Evolutionary conservation across 35 echinoderm and acorn worm genomes (phyloP), one percentile per base, ranked within the genome.

Genomic region (Heliocidaris erythrogramma): DNA sequence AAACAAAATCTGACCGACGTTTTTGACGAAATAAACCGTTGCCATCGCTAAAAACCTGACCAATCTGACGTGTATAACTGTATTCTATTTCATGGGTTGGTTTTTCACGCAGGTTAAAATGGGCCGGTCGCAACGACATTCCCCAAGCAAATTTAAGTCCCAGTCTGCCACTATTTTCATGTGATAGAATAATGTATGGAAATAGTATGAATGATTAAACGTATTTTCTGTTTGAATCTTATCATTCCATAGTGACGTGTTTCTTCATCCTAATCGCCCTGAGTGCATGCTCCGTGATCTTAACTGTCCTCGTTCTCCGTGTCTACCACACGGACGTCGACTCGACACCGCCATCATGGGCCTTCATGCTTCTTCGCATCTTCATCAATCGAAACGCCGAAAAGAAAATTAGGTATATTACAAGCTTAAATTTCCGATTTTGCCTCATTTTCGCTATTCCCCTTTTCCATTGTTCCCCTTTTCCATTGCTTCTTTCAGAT

Each of bases 211-310:
- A 27, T 21, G 65, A n/a, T 42, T 42, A 42, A 42, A 42, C n/a
- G 65, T 17, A 78, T 18, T 78, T 71, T 78, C 27, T 78, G 65
- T 78, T 56, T 56, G 52, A 14, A 10, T 78, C 65, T 78, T 78
- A 27, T 78, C 9, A 17, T 35, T 27, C 6, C 47, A 89, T 13
- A 89, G 87, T 89, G 31, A 89, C 11, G 31, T 89, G 87, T 48
- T 89, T 32, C 87, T 89, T 89, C 87, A 32, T 89, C 17, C 17
- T 89, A 9, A 89, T 89, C 29, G 87, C 87, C 87, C 7, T 89
- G 11, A 89, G 87, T 89, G 87, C 12, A 0, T 89, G 31, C 87
- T 89, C 87, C 16, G 87, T 89, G 47, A 47, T 89, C 87, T 27
- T 89, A 16, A 89, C 87, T 5, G 32, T 89, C 12, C 17, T 89